Conservation (phyloP, 2,888 invertebrate species). For the Lepas anatifera region DNA sequence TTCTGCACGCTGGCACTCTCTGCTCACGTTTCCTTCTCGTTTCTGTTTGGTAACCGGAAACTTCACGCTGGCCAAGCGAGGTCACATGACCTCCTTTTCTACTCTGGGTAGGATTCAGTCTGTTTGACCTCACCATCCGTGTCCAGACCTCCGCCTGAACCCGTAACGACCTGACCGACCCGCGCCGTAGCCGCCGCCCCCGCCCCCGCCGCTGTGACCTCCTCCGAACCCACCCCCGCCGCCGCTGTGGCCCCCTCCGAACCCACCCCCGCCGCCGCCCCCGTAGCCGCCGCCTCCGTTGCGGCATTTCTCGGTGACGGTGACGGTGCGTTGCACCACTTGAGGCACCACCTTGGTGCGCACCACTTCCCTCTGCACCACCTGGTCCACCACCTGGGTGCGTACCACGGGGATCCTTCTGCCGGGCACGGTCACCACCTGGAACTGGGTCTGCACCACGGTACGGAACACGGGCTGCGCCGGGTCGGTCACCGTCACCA, state of each 20-base stretch:
- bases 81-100: too few species aligned
- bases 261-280: too few species aligned
- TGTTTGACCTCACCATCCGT: too few species aligned
- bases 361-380: neutral
- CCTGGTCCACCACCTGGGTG: conserved; percentile 16
- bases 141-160: too few species aligned
- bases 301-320: neutral
- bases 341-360: neutral
- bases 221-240: neutral
- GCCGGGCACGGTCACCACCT: conserved; percentile 20
- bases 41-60: too few species aligned
- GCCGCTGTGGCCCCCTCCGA: neutral
- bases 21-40: too few species aligned
- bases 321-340: neutral
- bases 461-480: conserved; percentile 19
- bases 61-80: too few species aligned
- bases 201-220: neutral
- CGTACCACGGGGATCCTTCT: conserved; percentile 19
- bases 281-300: neutral
- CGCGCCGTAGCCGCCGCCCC: neutral
- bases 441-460: conserved; percentile 19
- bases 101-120: too few species aligned
- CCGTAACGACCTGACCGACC: too few species aligned
- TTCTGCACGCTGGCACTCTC: too few species aligned
- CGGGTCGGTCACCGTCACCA: conserved; percentile 18